Evolutionary conservation across 2,113 vertebrate genomes (phyloP), one percentile per base, ranked within the genome.

Genomic region (Pseudolaguvia tuberculata): DNA sequence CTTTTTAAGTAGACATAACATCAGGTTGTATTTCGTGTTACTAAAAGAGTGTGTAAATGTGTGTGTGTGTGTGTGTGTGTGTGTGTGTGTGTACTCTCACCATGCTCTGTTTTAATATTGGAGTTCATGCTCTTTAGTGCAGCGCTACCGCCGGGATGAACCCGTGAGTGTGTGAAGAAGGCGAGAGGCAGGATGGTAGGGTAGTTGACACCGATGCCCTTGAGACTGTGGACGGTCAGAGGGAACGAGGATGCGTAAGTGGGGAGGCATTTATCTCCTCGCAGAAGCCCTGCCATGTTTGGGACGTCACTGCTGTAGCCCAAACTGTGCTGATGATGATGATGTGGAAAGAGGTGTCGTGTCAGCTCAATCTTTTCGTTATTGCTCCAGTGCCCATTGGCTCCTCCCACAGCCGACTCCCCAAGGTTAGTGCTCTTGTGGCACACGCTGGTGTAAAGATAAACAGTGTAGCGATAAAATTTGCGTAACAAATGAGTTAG

Each of bases 401-500:
- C 23, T 0, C 84, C 70, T 0, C 80, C 80, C 0, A 70, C 52
- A 63, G 66, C 76, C 78, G 51, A 47, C 70, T 84, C 55, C 72
- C 87, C 79, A 1, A 91, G 90, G 70, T 89, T 89, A 2, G 87
- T 87, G 68, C 89, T 51, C 61, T 23, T 35, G 2, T 1, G 67
- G 25, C 62, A 57, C 48, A 79, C 11, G 1, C 17, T 18, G 4
- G 70, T n/a, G 1, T 85, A 92, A 48, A 87, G 83, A 3, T 94
- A 92, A 29, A 90, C 48, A 0, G 91, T 73, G 0, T 95, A 86
- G 0, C 96, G 86, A 69, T 89, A 92, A 20, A 91, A 90, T 86
- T 98, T 98, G 70, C 97, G 91, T 77, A 91, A 91, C 73, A 99
- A 84, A 84, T 99, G 96, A 35, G 90, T 91, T 82, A 94, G 83